Percentiles rank a stretch among this genome's conserved stretches.
Conservation (phyloP, 2,888 invertebrate genomes). For the Tromatobia lineatoria region DNA sequence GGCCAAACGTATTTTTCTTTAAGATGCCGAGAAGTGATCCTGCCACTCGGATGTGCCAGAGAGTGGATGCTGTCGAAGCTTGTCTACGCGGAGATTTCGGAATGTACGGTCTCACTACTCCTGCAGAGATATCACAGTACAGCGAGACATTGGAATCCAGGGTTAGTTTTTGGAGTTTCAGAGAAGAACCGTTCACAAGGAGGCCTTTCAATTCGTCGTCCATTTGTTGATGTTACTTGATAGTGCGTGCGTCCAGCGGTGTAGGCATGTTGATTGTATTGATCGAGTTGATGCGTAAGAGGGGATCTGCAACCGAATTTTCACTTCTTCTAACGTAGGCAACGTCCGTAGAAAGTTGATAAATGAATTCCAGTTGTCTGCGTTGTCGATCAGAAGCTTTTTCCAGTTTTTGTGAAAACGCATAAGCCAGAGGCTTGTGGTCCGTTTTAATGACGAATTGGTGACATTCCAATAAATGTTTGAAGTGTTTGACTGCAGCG, state of each 20-base stretch:
- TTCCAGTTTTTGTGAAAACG: conserved; percentile 56
- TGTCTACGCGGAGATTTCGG: conserved; percentile 63
- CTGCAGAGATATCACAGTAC: conserved; percentile 30
- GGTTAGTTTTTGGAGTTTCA: conserved; percentile 34
- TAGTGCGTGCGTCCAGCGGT: conserved; percentile 18
- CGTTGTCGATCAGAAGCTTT: conserved; percentile 59
- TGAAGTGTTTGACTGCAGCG: conserved; percentile 58
- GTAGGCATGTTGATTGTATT: conserved; percentile 47
- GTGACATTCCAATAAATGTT: conserved; percentile 58
- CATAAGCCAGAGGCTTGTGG: conserved; percentile 68
- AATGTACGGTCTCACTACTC: conserved; percentile 67
- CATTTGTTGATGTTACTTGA: conserved; percentile 17
- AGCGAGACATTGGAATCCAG: conserved; percentile 10
- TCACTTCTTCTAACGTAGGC: conserved; percentile 52
- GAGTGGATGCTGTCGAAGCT: conserved; percentile 68
- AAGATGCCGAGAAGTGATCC: conserved; percentile 60
- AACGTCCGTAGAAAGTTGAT: conserved; percentile 58
- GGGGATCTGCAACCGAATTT: conserved; percentile 64
- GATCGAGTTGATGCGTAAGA: conserved; percentile 48
- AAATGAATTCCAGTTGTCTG: conserved; percentile 65
- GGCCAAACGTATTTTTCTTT: conserved; percentile 71
- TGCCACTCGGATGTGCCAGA: conserved; percentile 68
- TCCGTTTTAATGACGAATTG: conserved; percentile 64
- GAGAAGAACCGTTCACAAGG: conserved; percentile 1
- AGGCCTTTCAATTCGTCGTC: conserved; percentile 41